phyloP scores from a whole-genome alignment of 2,888 invertebrate genomes.

The Silvanus unidentatus region DNA sequence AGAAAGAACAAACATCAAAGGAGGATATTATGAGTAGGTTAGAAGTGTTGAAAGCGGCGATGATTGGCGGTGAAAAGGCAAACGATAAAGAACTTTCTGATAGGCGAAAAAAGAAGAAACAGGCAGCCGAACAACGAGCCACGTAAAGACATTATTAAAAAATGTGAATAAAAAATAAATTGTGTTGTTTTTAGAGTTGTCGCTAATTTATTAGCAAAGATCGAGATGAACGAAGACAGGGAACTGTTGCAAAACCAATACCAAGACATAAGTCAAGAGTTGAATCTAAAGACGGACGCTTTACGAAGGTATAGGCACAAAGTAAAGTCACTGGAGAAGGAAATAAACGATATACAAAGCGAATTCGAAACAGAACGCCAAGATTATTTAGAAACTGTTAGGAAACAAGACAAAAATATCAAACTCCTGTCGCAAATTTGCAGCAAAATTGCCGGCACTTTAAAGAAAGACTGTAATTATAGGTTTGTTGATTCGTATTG shows the following conservation, averaged over 20 bases:
- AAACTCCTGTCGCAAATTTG: slow-evolving; percentile 61
- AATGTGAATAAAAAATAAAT: neutral
- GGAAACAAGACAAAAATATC: slow-evolving; percentile 64
- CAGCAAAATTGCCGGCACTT: slow-evolving; percentile 60
- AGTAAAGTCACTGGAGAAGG: slow-evolving; percentile 61
- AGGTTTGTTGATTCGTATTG: slow-evolving; percentile 42
- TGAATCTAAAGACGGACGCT: slow-evolving; percentile 64
- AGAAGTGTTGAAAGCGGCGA: slow-evolving; percentile 59
- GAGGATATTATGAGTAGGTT: slow-evolving; percentile 44
- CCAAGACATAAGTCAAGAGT: slow-evolving; percentile 70
- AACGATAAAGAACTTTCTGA: slow-evolving; percentile 68
- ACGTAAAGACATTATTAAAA: slow-evolving; percentile 28
- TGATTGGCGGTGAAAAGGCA: slow-evolving; percentile 75
- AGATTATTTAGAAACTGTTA: slow-evolving; percentile 77
- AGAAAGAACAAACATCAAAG: slow-evolving; percentile 46
- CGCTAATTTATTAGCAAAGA: slow-evolving; percentile 53
- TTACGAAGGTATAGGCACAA: slow-evolving; percentile 61
- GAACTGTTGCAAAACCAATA: slow-evolving; percentile 69
- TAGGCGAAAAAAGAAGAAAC: slow-evolving; percentile 59
- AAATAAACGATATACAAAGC: slow-evolving; percentile 69
- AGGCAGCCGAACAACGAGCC: slow-evolving; percentile 60
- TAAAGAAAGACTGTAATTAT: slow-evolving; percentile 70
- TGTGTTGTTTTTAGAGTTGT: slow-evolving; percentile 45
- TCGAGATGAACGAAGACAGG: slow-evolving; percentile 62
- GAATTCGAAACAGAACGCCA: slow-evolving; percentile 77